Percentiles rank a stretch among this genome's conserved stretches.
These are phyloP conservation scores for Drosophila subobscura DNA, from an alignment of 1,140 invertebrate genomes.

Conservation along the genomic window DNA sequence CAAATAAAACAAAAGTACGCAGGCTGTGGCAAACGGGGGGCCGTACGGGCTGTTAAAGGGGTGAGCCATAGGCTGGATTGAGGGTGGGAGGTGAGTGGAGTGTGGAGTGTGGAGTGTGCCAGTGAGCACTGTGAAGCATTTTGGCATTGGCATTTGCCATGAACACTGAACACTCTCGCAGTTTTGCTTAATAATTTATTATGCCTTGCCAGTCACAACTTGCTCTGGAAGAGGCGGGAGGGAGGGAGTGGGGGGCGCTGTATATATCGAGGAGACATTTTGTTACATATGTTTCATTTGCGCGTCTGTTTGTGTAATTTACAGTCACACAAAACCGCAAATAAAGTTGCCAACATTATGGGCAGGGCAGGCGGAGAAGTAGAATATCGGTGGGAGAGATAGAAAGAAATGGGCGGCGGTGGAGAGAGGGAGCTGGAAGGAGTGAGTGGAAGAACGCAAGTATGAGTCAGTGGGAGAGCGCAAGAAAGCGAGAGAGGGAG, in stretches of 20 bases:
- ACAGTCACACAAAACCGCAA: slow-evolving; percentile 79
- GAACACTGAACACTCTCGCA: slow-evolving; percentile 66
- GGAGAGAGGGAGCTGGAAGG: not conserved
- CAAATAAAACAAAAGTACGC: slow-evolving; percentile 68
- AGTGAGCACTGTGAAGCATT: slow-evolving; percentile 47
- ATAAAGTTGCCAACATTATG: slow-evolving; percentile 77
- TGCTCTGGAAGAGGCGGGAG: slow-evolving; percentile 7
- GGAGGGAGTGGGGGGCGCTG: not conserved
- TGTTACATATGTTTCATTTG: slow-evolving; percentile 77
- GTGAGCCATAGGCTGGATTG: too few relatives aligned
- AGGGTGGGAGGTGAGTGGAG: too few relatives aligned
- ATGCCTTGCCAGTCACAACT: slow-evolving; percentile 70
- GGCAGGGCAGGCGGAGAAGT: slow-evolving; percentile 15
- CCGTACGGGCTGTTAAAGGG: not conserved
- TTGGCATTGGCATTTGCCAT: slow-evolving; percentile 72
- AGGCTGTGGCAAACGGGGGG: slow-evolving; percentile 30
- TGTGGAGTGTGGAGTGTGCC: too few relatives aligned
- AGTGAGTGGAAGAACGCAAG: not conserved
- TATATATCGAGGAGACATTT: slow-evolving; percentile 48
- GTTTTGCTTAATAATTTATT: slow-evolving; percentile 79
- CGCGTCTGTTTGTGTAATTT: slow-evolving; percentile 77
- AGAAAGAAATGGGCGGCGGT: not conserved
- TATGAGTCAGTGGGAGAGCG: not conserved
- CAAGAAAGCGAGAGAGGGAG: not conserved
- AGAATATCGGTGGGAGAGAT: not conserved